Conservation (phyloP, 2,797 vertebrate species). For the Glyptemys insculpta region DNA sequence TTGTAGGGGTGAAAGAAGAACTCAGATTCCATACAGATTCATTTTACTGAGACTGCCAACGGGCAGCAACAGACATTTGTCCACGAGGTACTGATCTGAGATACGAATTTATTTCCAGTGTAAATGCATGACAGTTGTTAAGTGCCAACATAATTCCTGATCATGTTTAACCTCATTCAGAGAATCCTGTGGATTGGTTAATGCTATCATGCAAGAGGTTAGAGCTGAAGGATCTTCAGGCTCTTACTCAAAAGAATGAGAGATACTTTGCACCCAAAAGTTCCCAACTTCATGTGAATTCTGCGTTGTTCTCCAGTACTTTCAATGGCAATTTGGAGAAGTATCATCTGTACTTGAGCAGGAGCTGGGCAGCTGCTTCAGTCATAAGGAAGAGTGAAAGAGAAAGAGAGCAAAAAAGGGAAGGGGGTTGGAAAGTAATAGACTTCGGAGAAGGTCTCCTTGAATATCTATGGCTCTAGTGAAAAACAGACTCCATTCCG, state of each 20-base stretch:
- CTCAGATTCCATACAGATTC: not conserved
- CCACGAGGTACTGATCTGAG: not conserved
- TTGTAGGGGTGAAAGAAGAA: conserved; percentile 2
- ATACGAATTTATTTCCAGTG: not conserved
- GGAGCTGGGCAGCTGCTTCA: not conserved
- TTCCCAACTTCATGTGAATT: not conserved
- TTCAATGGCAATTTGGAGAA: not conserved
- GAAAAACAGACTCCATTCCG: conserved; percentile 5
- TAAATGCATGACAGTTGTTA: not conserved
- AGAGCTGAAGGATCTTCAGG: not conserved
- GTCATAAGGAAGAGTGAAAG: not conserved
- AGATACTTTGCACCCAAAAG: not conserved
- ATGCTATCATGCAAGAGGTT: not conserved
- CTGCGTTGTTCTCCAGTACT: not conserved
- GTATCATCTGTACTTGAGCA: not conserved
- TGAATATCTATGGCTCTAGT: not conserved
- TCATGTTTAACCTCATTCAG: accelerated
- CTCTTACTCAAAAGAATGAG: not conserved
- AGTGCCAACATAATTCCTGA: not conserved
- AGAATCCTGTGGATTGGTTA: not conserved
- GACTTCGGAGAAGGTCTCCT: not conserved
- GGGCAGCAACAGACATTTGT: not conserved
- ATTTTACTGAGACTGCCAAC: conserved; percentile 47
- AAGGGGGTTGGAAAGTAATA: accelerated
- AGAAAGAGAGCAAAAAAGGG: not conserved